Conservation (phyloP, 2,888 invertebrate species). For the Agriopis marginaria region DNA sequence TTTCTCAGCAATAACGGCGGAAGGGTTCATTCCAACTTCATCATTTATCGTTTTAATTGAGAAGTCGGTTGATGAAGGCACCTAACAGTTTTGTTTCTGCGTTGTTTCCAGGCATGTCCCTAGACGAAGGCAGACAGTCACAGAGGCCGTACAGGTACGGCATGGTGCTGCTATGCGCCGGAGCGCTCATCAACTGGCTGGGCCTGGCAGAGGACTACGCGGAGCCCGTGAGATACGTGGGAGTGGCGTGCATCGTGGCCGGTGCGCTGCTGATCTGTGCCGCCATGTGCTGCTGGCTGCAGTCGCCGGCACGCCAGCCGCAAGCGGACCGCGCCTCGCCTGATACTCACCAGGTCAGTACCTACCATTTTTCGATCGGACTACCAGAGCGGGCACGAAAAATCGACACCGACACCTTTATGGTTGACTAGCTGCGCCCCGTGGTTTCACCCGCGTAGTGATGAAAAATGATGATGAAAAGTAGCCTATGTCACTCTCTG, state of each 20-base stretch:
- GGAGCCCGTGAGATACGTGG: conserved; percentile 90
- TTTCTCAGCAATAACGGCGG: too few species aligned
- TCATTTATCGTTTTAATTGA: too few species aligned
- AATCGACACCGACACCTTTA: too few species aligned
- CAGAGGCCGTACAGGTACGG: conserved; percentile 91
- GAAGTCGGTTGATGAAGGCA: not conserved
- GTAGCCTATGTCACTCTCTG: too few species aligned
- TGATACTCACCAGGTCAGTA: conserved; percentile 80
- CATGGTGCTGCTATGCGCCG: conserved; percentile 90
- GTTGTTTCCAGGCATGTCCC: conserved; percentile 86
- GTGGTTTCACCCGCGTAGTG: too few species aligned
- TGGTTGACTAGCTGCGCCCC: too few species aligned
- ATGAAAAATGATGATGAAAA: too few species aligned
- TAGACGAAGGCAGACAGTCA: conserved; percentile 88
- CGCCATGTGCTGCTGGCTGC: conserved; percentile 92
- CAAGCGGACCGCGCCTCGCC: conserved; percentile 76
- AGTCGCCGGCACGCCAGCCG: conserved; percentile 81
- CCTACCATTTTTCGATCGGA: too few species aligned
- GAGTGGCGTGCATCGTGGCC: conserved; percentile 91
- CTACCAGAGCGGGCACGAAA: too few species aligned
- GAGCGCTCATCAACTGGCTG: conserved; percentile 91
- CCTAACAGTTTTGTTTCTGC: not conserved
- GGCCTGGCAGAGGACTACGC: conserved; percentile 91
- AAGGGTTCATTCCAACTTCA: too few species aligned
- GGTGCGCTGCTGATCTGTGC: conserved; percentile 90